Base-by-base conservation (phyloP, 2,888 invertebrate genomes). In the Chirona hameri region DNA sequence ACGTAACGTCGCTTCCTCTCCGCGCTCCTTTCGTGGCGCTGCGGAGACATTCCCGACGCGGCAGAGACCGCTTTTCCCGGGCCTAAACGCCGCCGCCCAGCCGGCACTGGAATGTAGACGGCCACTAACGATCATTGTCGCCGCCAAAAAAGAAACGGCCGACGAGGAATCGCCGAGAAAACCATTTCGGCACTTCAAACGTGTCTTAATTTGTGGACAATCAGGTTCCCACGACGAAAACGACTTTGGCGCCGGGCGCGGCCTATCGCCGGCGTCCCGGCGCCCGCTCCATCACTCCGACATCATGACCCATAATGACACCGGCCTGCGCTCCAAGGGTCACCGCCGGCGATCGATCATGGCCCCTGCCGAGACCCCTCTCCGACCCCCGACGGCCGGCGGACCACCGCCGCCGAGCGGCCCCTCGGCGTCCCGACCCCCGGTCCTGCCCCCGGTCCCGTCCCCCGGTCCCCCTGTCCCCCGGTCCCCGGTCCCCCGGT, bases 191-290 rank as follows among this genome's bases (percentile, higher is more conserved):
- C 76, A 46, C 76, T 76, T 76, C 76, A 76, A 76, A 76, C 76
- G 76, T 46, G 76, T 76, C 76, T 76, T 76, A 31, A 76, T 76
- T 76, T 76, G 76, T 46, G 76, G 31, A 76, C 76, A 76, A 76
- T 76, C 76, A 24, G 76, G 3, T 76, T 76, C 76, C 76, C 76
- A 76, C 76, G 76, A 46, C 46, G 24, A 39, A 39, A 1, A 39
- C 12, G 39, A 1, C 18, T 12, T 4, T 18, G 52, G 52, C 12
- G 52, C 52, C 52, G 52, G 15, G 52, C 52, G 12, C 12, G 52
- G 12, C 52, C 12, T 4, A 52, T 12, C 52, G 18, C 52, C 52
- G 52, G 12, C 52, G 52, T 18, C 24, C 24, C 24, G 76, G 76
- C 76, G 39, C 76, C 76, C 76, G 10, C 76, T 76, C 76, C 24